phyloP scores from a whole-genome alignment of 1,140 invertebrate species.

The Oryctes rhinoceros region DNA sequence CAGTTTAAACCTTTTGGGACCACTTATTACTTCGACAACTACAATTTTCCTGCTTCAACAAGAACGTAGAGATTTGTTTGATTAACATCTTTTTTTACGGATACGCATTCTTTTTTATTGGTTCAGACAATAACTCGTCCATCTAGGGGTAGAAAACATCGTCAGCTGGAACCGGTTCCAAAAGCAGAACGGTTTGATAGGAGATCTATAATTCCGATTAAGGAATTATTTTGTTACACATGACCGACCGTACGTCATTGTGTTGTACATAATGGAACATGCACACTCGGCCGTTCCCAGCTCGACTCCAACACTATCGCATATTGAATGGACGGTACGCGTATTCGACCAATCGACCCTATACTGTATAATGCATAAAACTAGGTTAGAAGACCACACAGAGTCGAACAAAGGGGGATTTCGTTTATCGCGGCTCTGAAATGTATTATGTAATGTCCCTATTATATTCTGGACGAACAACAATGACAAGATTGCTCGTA shows the following conservation, averaged over 20 bases:
- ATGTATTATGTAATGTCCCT: neutral
- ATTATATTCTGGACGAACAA: neutral
- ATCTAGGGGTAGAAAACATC: neutral
- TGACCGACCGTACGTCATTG: conserved; percentile 3
- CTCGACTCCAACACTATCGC: neutral
- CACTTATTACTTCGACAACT: too few species aligned
- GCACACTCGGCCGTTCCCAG: conserved; percentile 6
- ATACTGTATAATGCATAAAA: neutral
- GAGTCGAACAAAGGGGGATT: neutral
- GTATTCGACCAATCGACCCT: conserved; percentile 7
- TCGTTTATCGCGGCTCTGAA: neutral
- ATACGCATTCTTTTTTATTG: neutral
- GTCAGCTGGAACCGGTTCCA: neutral
- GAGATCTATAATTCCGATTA: conserved; percentile 22
- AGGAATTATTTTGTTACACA: conserved; percentile 22
- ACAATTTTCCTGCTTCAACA: neutral
- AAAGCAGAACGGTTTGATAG: neutral
- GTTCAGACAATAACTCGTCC: neutral
- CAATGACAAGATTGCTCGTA: neutral
- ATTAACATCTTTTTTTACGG: neutral
- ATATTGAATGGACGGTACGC: neutral
- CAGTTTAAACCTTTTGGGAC: too few species aligned
- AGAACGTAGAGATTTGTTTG: neutral
- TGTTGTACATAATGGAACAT: conserved; percentile 8
- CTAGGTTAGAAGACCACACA: conserved; percentile 15